Conservation (phyloP, 2,888 invertebrate genomes). For the Cryptocephalus primarius region DNA sequence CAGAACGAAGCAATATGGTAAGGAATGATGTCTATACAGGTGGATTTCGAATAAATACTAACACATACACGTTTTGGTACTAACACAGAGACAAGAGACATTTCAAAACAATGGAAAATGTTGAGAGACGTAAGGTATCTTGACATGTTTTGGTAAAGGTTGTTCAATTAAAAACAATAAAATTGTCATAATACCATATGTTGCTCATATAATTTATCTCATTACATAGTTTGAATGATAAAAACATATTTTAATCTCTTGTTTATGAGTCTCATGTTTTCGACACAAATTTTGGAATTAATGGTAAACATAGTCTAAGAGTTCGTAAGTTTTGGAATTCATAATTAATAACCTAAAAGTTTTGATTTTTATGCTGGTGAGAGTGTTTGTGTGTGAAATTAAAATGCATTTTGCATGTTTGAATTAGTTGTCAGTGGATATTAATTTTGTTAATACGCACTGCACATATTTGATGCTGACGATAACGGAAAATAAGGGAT, state of each 20-base stretch:
- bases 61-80: constrained; percentile 19
- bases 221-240: too few relatives aligned
- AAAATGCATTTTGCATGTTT: constrained; percentile 34
- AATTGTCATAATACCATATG: too few relatives aligned
- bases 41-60: constrained; percentile 1
- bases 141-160: too few relatives aligned
- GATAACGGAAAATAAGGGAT: not conserved
- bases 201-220: too few relatives aligned
- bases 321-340: constrained; percentile 6
- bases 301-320: not conserved
- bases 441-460: constrained; percentile 37
- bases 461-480: constrained; percentile 23
- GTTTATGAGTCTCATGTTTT: not conserved
- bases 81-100: constrained; percentile 1
- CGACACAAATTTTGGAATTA: constrained; percentile 6
- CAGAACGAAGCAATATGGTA: constrained; percentile 96
- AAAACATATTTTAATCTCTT: too few relatives aligned
- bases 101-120: constrained; percentile 13
- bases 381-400: constrained; percentile 19
- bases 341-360: not conserved
- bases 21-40: constrained; percentile 38
- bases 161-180: too few relatives aligned
- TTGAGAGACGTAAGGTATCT: constrained; percentile 1
- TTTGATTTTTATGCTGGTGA: constrained; percentile 12
- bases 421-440: constrained; percentile 33